Evolutionary conservation across 2,797 vertebrate genomes (phyloP).

Genomic region (Mus minutoides): DNA sequence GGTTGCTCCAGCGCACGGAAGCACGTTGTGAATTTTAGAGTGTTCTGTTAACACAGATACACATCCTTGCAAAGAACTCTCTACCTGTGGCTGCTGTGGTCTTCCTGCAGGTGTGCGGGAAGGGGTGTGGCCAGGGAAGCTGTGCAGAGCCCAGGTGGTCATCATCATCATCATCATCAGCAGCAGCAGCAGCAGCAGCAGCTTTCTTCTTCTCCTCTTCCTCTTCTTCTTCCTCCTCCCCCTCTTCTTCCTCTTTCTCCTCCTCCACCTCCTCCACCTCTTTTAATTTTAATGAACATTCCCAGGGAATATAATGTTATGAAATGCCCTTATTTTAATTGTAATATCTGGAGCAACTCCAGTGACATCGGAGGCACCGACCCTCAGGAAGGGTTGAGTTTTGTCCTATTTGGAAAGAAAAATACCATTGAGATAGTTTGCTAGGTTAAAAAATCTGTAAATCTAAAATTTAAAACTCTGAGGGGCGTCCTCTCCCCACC

Average conservation of each 20-base stretch:
- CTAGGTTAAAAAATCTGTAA: background rate
- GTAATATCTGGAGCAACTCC: background rate
- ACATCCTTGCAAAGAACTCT: background rate
- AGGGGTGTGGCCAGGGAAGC: background rate
- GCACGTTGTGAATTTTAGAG: background rate
- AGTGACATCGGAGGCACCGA: background rate
- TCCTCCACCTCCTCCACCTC: too few species aligned
- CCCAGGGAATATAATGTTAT: background rate
- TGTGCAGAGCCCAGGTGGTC: background rate
- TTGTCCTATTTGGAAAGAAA: background rate
- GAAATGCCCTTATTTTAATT: background rate
- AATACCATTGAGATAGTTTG: background rate
- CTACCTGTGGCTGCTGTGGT: accelerated
- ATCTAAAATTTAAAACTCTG: background rate
- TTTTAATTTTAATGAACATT: background rate
- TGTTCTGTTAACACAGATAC: background rate
- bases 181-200: too few species aligned
- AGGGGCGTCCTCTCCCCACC: background rate
- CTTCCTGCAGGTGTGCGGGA: background rate
- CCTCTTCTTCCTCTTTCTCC: too few species aligned
- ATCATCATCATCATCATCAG: too few species aligned
- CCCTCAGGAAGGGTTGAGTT: background rate
- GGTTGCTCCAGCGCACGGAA: background rate
- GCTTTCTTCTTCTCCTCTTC: too few species aligned
- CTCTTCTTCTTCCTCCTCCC: too few species aligned